Evolutionary conservation across 64 coral and sea anemone species (phyloP), one percentile per base, ranked within the genome.

Genomic region (Dendronephthya gigantea): DNA sequence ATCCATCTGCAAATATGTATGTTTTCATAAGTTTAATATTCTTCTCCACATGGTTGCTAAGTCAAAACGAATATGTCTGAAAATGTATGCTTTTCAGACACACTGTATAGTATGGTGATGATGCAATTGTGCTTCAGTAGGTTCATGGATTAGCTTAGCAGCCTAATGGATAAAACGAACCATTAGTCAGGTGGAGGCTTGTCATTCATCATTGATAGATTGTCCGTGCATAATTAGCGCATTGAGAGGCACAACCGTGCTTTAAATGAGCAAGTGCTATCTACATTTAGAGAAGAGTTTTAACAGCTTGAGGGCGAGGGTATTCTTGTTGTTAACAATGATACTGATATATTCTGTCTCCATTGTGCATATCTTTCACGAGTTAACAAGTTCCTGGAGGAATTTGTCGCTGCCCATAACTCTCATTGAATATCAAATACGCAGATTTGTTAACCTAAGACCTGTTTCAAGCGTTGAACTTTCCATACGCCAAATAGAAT

Each of bases 141-240:
- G n/a, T n/a, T n/a, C n/a, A n/a, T n/a, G n/a, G n/a, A n/a, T n/a
- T n/a, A n/a, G n/a, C n/a, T n/a, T n/a, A n/a, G n/a, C n/a, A n/a
- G n/a, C n/a, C n/a, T n/a, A n/a, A n/a, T n/a, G n/a, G n/a, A n/a
- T n/a, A n/a, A n/a, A n/a, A n/a, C n/a, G n/a, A n/a, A n/a, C n/a
- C n/a, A 83, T 12, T 92, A 12, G 58, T 92, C 27, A 74, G 91
- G 27, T 87, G 90, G 85, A 40, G 90, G 43, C 82, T 87, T 50
- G 90, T 91, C 2, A 3, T 83, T 35, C 90, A 91, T 65, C 75
- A 72, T 66, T 22, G 58, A 7, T 66, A 17, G 58, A n/a, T 8
- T 8, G 2, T 66, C 58, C 6, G 58, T 66, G 58, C 58, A 66
- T 13, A 83, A 91, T 76, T 85, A 91, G 85, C 79, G 90, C n/a